Base-by-base conservation (phyloP, 2,797 vertebrate species). In the Enteromius anoplus region DNA sequence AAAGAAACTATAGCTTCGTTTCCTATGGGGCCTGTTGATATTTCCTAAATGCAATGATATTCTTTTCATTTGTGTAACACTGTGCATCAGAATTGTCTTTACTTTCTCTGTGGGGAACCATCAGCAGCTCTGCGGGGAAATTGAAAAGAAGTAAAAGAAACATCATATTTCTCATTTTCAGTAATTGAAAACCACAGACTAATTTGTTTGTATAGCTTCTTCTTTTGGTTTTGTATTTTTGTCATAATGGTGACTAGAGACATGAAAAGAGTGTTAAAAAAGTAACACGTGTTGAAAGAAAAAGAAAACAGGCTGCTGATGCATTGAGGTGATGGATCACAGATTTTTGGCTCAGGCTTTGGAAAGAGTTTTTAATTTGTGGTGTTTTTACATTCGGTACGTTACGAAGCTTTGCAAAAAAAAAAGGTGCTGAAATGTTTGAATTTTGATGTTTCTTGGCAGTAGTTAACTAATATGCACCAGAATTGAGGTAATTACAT, bases 251-350 rank as follows among this genome's bases (percentile, higher is more conserved):
- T 21, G 7, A 49, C 40, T 83, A 69, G 49, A 85, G 69, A 49
- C 62, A 55, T 80, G 21, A 53, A 75, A 17, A 10, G 42, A 79
- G 47, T 80, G 82, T 75, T 82, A 72, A 73, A 75, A 78, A 72
- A 84, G 69, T 84, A 51, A 65, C 70, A 71, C 40, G 70, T 45
- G 40, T 69, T 64, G 42, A 69, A 81, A 42, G 42, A 70, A 83
- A 82, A 82, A 69, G 71, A 53, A 81, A 83, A 81, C 32, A 79
- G 26, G 34, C 81, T 62, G 64, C 68, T 55, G 12, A 75, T 29
- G 49, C 42, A 68, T 37, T 23, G 66, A 81, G 42, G 49, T 85
- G 78, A 86, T 88, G 70, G 68, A 86, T 86, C 70, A 55, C 55
- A 80, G 45, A 49, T 73, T 78, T 53, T 69, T 86, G 45, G 73